Conservation (phyloP, 2,888 invertebrate genomes). For the Perizoma flavofasciatum region DNA sequence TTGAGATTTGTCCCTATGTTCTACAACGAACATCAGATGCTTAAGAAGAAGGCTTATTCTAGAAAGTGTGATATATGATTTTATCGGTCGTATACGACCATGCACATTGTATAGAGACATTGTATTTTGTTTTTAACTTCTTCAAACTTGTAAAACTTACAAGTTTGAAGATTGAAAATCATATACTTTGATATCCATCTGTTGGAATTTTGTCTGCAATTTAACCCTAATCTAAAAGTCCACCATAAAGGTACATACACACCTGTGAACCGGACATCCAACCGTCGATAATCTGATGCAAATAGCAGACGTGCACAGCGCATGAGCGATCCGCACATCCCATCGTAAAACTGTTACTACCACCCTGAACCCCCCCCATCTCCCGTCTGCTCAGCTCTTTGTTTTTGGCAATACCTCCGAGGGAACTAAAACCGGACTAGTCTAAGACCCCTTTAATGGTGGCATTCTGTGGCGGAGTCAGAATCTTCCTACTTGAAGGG, state of each 20-base stretch:
- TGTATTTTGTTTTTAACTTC: no score
- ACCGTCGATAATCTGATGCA: conserved; percentile 77
- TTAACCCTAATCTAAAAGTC: conserved; percentile 6
- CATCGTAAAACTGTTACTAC: conserved; percentile 81
- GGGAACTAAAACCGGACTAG: conserved; percentile 70
- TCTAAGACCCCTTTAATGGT: conserved; percentile 79
- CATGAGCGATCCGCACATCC: conserved; percentile 77
- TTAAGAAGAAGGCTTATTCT: no score
- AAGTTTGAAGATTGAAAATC: no score
- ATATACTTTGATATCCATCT: no score
- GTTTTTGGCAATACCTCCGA: conserved; percentile 73
- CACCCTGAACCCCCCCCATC: conserved; percentile 48
- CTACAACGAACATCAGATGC: no score
- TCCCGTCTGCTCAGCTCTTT: conserved; percentile 75
- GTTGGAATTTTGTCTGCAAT: no score
- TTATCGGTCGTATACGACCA: no score
- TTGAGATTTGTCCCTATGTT: no score
- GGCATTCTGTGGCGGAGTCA: conserved; percentile 62
- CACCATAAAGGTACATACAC: conserved; percentile 30
- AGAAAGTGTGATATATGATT: no score
- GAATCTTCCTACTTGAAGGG: conserved; percentile 66
- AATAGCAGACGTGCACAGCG: conserved; percentile 74
- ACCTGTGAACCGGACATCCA: conserved; percentile 38
- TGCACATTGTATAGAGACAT: no score
- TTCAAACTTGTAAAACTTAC: no score